A percentile compares a stretch with the other conserved stretches of the same genome.
Evolutionary conservation across 2,888 invertebrate genomes (phyloP).

Genomic region (Thymelicus sylvestris): DNA sequence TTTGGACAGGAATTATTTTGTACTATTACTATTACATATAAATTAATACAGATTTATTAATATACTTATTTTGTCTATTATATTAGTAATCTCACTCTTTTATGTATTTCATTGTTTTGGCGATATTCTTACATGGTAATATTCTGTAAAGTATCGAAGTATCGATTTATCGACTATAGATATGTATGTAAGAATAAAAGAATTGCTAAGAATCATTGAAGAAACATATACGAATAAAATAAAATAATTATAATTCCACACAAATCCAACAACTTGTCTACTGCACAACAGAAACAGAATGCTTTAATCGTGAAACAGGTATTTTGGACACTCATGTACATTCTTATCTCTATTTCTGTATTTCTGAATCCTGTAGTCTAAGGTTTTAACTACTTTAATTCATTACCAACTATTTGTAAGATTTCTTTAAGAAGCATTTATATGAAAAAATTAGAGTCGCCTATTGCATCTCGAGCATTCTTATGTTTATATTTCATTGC

Average conservation of each 20-base stretch:
- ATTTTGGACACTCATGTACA: constrained; percentile 78
- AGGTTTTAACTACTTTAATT: constrained; percentile 53
- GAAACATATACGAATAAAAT: not conserved
- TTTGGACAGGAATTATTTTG: not conserved
- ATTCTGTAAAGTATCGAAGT: too few species aligned
- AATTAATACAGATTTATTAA: too few species aligned
- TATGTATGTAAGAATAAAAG: too few species aligned
- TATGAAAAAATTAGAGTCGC: not conserved
- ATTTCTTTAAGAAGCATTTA: constrained; percentile 15
- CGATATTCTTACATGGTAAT: too few species aligned
- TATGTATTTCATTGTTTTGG: too few species aligned
- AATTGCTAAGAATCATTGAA: too few species aligned
- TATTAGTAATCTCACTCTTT: too few species aligned
- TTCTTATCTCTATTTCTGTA: constrained; percentile 63
- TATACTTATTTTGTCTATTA: too few species aligned
- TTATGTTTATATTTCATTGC: not conserved
- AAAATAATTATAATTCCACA: constrained; percentile 34
- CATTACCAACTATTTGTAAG: constrained; percentile 45
- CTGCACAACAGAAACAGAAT: constrained; percentile 78
- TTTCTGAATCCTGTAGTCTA: constrained; percentile 61
- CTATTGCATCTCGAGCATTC: not conserved
- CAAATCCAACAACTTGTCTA: constrained; percentile 49
- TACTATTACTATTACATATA: too few species aligned
- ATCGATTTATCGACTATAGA: too few species aligned
- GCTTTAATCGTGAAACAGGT: constrained; percentile 83